Evolutionary conservation across 2,113 vertebrate genomes (phyloP), one percentile per base, ranked within the genome.

Genomic region (Boulengeromyrus knoepffleri): DNA sequence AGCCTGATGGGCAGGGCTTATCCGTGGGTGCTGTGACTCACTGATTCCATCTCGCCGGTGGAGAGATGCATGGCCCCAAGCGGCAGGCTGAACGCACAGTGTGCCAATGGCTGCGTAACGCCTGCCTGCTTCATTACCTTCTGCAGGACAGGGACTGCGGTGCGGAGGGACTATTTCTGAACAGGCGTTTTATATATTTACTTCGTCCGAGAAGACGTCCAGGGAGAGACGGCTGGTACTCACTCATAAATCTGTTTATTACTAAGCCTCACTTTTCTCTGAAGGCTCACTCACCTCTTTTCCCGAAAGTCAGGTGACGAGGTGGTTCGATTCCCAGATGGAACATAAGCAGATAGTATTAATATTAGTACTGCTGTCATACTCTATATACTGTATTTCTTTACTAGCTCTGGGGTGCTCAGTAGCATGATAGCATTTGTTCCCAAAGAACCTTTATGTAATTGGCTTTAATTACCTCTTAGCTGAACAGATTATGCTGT

Each of bases 291-390:
- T 39, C 42, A 83, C 19, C 77, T 3, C 39, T 42, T 21, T 83
- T 45, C 17, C n/a, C 10, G n/a, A 86, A 86, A 86, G 45, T 21
- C 85, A 50, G 5, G 45, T 52, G 85, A 50, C n/a, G 13, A 86
- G 31, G 45, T 47, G 24, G n/a, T 27, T 47, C 3, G 21, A 66
- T 92, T 91, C 90, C 89, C 42, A 88, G 80, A 2, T 46, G 17
- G 19, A 84, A 13, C 80, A 10, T 85, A 24, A 84, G 42, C 39
- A 47, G 27, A 12, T 12, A 31, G 62, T 31, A 70, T 70, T 27
- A 31, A 27, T 70, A 70, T 70, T 70, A 70, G 62, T 31, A 27
- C 27, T 31, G 8, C n/a, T 70, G n/a, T 70, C 62, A 70, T 31
- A 27, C 27, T 3, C 3, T 31, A 70, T 13, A 13, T 13, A 70